These are phyloP conservation scores for Pseudopodoces humilis DNA, from an alignment of 2,113 vertebrate species.

Conservation along the genomic window DNA sequence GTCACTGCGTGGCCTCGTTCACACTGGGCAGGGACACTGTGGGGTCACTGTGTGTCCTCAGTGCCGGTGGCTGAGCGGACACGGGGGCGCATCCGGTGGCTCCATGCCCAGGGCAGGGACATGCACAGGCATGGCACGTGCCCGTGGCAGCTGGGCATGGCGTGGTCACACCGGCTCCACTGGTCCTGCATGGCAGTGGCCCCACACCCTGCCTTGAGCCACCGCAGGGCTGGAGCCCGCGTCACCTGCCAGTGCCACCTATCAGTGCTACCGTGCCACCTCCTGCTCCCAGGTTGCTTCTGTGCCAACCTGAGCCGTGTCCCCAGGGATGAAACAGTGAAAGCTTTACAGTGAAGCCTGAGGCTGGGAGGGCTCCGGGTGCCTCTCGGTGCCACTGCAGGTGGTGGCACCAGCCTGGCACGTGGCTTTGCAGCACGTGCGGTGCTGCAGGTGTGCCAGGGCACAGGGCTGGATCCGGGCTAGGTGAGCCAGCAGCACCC, in stretches of 20 bases:
- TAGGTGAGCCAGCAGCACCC: background rate
- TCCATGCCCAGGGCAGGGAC: background rate
- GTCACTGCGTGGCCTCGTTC: background rate
- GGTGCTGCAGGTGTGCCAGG: no score
- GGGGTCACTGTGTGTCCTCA: fast-evolving
- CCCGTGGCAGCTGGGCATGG: fast-evolving
- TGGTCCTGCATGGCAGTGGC: background rate
- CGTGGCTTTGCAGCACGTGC: background rate
- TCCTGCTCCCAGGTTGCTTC: background rate
- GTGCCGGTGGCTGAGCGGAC: fast-evolving
- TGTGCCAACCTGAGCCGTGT: background rate
- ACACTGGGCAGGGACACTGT: background rate
- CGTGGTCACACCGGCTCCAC: background rate
- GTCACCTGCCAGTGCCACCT: background rate
- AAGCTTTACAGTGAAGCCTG: background rate
- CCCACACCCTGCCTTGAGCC: background rate
- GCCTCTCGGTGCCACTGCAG: background rate
- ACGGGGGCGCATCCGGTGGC: fast-evolving
- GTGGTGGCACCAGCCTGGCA: background rate
- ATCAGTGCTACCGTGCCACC: background rate
- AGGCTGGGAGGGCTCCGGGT: background rate
- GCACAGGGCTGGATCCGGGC: fast-evolving
- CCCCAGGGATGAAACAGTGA: background rate
- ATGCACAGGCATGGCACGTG: background rate
- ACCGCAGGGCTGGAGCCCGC: fast-evolving